Evolutionary conservation across 53 echinoderm and acorn worm species (phyloP).

Genomic region (Actinopyga echinites): DNA sequence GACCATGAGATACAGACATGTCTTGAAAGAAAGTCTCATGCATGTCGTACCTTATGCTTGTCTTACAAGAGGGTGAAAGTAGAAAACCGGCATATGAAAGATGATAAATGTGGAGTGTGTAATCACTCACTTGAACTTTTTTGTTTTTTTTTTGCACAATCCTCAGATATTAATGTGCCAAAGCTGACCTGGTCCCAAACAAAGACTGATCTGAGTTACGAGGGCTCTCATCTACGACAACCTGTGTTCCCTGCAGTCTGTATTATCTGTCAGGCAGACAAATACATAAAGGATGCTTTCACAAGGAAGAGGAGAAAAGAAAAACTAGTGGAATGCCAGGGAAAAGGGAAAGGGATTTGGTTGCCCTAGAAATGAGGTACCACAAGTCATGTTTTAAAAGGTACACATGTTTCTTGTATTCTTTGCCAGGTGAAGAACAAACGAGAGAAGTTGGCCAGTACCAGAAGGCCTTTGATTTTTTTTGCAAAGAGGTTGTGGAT

Average conservation of each 20-base stretch:
- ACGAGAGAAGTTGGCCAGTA: background rate
- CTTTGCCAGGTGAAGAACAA: constrained; percentile 1
- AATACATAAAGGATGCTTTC: background rate
- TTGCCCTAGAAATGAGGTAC: background rate
- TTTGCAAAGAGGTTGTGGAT: background rate
- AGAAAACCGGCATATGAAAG: too few species aligned
- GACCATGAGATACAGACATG: too few species aligned
- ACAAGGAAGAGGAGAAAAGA: background rate
- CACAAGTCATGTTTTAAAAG: constrained; percentile 10
- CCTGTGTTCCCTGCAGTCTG: background rate
- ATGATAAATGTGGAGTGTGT: too few species aligned
- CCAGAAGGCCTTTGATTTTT: background rate
- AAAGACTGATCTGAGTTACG: background rate
- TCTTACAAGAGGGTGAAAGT: too few species aligned
- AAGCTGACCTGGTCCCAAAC: background rate
- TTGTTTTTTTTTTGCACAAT: background rate
- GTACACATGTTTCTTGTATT: background rate
- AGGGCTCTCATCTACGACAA: background rate
- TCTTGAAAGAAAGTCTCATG: too few species aligned
- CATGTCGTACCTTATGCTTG: too few species aligned
- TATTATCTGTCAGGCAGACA: background rate
- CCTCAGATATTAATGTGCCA: background rate
- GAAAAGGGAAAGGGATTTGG: background rate
- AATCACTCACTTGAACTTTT: background rate
- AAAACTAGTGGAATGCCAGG: background rate